phyloP scores from a whole-genome alignment of 37 sponge, comb jelly and placozoan genomes.

The Axinella damicornis region DNA sequence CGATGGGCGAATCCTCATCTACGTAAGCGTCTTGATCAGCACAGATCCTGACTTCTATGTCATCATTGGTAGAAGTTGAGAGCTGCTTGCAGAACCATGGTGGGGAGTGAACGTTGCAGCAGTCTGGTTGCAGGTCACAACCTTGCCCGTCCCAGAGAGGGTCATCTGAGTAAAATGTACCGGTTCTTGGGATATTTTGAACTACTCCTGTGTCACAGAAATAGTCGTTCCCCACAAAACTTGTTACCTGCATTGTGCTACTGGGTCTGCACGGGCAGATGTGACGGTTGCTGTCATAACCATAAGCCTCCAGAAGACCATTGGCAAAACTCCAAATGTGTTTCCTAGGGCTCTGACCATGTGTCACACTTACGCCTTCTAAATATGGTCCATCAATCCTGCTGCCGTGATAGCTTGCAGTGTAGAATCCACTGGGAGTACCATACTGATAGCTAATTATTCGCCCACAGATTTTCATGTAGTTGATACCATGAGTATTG shows the following conservation, averaged over 20 bases:
- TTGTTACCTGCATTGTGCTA: not conserved
- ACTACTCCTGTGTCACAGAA: conserved; percentile 9
- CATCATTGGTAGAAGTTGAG: not conserved
- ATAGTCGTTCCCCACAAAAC: conserved; percentile 4
- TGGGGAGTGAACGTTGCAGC: conserved; percentile 3
- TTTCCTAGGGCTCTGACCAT: not conserved
- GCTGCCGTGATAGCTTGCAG: not conserved
- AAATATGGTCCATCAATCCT: conserved; percentile 33
- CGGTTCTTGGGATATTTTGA: not conserved
- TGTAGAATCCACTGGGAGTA: conserved; percentile 4
- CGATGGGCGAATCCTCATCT: conserved; percentile 24
- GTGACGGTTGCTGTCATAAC: not conserved
- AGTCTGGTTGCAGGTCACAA: conserved; percentile 4
- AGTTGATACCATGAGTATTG: not conserved
- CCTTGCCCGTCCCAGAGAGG: conserved; percentile 40
- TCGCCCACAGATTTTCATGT: not conserved
- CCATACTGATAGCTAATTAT: conserved; percentile 4
- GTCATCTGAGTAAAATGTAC: not conserved
- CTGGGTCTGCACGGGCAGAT: not conserved
- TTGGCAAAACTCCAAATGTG: conserved; percentile 52
- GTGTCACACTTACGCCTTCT: conserved; percentile 32
- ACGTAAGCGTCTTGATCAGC: not conserved
- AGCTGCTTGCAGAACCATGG: conserved; percentile 34
- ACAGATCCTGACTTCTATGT: conserved; percentile 26
- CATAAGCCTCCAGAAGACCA: not conserved